Conservation (phyloP, 2,113 vertebrate genomes). For the Neogobius melanostomus region DNA sequence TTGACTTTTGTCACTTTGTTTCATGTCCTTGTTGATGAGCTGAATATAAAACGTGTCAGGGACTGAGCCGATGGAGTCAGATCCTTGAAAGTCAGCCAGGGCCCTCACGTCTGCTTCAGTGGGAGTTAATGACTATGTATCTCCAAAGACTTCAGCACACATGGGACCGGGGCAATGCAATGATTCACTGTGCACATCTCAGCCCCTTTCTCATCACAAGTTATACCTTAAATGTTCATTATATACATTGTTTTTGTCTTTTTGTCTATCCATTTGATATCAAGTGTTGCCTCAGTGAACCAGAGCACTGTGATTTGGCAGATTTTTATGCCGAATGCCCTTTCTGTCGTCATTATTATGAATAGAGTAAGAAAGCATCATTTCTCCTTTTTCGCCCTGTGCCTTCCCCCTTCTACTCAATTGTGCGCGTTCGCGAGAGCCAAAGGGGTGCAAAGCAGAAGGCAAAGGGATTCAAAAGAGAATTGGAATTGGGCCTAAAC, state of each 20-base stretch:
- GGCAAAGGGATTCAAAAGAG: too few relatives aligned
- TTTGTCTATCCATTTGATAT: too few relatives aligned
- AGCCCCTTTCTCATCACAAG: conserved; percentile 8
- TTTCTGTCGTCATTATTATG: too few relatives aligned
- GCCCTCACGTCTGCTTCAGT: conserved; percentile 44
- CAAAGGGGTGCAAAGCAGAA: too few relatives aligned
- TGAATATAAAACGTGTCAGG: conserved; percentile 35
- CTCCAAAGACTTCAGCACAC: conserved; percentile 27
- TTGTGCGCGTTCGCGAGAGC: too few relatives aligned
- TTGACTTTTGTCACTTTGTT: conserved; percentile 43
- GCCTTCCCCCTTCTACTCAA: too few relatives aligned
- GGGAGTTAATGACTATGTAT: conserved; percentile 33
- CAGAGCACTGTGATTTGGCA: too few relatives aligned
- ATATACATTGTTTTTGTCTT: not conserved
- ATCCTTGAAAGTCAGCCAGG: conserved; percentile 56
- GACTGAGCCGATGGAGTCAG: conserved; percentile 37
- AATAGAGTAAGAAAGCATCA: too few relatives aligned
- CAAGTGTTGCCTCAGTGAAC: too few relatives aligned
- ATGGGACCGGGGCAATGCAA: conserved; percentile 8
- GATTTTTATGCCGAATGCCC: too few relatives aligned
- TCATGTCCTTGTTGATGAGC: conserved; percentile 48
- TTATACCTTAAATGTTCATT: conserved; percentile 5
- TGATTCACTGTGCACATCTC: conserved; percentile 17
- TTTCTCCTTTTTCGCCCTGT: too few relatives aligned
- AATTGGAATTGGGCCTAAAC: too few relatives aligned